These are phyloP conservation scores for Elysia crispata DNA, from an alignment of 2,888 invertebrate species.

Conservation along the genomic window DNA sequence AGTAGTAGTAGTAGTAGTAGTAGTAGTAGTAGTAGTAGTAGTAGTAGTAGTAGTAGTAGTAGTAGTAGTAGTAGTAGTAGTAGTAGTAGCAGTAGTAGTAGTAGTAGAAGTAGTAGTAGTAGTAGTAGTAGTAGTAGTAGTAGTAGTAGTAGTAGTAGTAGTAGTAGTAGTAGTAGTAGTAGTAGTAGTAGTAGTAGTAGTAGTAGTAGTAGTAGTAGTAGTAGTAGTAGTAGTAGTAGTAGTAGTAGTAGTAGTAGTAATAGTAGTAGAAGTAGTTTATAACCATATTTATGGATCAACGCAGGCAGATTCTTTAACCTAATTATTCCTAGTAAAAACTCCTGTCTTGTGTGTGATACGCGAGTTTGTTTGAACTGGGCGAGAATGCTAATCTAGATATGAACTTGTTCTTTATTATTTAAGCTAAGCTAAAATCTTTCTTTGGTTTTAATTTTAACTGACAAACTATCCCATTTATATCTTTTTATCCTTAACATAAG, in stretches of 20 bases:
- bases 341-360: too few species aligned
- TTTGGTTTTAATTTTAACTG: too few species aligned
- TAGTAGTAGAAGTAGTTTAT: conserved; percentile 32
- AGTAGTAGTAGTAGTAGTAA: neutral
- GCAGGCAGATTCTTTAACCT: too few species aligned
- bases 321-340: too few species aligned
- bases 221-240: conserved; percentile 9
- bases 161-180: conserved; percentile 4
- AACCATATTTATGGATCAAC: too few species aligned
- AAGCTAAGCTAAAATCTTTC: too few species aligned
- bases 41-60: conserved; percentile 9
- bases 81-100: neutral
- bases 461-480: too few species aligned
- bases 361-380: too few species aligned
- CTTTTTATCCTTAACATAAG: too few species aligned
- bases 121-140: conserved; percentile 4
- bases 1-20: conserved; percentile 1
- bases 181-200: conserved; percentile 4
- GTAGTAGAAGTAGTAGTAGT: conserved; percentile 1
- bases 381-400: too few species aligned
- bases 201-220: conserved; percentile 9
- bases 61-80: conserved; percentile 9
- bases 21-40: neutral
- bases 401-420: too few species aligned
- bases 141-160: conserved; percentile 9